phyloP scores from a whole-genome alignment of 2,888 invertebrate genomes.

The Cyclophora albipunctata region DNA sequence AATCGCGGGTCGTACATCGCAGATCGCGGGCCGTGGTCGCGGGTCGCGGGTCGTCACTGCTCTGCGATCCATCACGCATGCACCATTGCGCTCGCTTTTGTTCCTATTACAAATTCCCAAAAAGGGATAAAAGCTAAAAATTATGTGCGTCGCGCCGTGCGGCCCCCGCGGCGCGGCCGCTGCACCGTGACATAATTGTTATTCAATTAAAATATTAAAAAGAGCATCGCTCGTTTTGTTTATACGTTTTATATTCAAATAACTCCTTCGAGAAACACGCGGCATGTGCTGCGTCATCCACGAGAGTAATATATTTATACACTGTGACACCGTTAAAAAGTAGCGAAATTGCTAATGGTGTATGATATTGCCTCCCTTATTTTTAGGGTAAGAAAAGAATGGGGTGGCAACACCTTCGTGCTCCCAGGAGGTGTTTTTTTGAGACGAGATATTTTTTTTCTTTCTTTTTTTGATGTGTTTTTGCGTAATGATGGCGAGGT shows the following conservation, averaged over 20 bases:
- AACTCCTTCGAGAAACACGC: constrained; percentile 1
- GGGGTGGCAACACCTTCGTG: constrained; percentile 70
- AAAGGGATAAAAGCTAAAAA: constrained; percentile 63
- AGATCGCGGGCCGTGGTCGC: constrained; percentile 21
- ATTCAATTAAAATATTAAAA: constrained; percentile 58
- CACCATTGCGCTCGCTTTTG: constrained; percentile 71
- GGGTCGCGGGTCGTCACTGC: constrained; percentile 49
- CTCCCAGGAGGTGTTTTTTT: constrained; percentile 68
- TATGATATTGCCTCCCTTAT: constrained; percentile 77
- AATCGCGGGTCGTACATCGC: constrained; percentile 40
- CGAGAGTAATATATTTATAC: constrained; percentile 44
- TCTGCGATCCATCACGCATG: constrained; percentile 71
- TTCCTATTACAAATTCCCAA: constrained; percentile 70
- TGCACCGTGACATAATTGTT: constrained; percentile 46
- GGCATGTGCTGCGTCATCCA: constrained; percentile 5
- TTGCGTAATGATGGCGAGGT: constrained; percentile 69
- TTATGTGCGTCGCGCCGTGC: constrained; percentile 54
- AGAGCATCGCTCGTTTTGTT: constrained; percentile 34
- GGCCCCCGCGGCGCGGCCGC: constrained; percentile 47
- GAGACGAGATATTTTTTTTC: constrained; percentile 38
- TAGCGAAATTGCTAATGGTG: constrained; percentile 75
- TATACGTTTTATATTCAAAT: constrained; percentile 2
- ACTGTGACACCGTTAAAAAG: constrained; percentile 74
- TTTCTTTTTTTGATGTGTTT: constrained; percentile 52
- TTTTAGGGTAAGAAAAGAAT: constrained; percentile 66